Percentiles rank a stretch among this genome's conserved stretches.
These are phyloP conservation scores for Mallotus villosus DNA, from an alignment of 2,797 vertebrate species.

Conservation along the genomic window DNA sequence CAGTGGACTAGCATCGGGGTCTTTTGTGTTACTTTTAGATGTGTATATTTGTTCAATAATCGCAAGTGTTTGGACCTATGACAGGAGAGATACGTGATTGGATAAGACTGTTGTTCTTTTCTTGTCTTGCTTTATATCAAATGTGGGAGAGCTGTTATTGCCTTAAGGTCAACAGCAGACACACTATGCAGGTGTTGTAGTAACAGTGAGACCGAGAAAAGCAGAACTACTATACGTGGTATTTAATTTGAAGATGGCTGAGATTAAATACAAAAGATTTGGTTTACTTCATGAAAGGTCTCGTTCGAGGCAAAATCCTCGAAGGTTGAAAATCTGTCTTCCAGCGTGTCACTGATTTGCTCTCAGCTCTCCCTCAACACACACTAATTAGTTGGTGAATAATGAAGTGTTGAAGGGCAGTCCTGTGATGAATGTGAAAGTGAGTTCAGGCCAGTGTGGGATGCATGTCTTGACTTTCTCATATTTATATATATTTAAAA, in stretches of 20 bases:
- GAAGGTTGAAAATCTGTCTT: too few relatives aligned
- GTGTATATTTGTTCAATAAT: slow-evolving; percentile 19
- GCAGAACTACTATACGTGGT: neutral
- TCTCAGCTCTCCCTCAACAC: neutral
- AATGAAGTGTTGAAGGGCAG: too few relatives aligned
- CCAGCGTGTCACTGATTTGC: neutral
- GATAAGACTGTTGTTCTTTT: neutral
- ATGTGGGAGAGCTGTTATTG: slow-evolving; percentile 9
- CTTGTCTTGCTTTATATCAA: slow-evolving; percentile 12
- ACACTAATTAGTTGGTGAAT: slow-evolving; percentile 31
- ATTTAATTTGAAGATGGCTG: neutral
- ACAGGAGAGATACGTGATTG: slow-evolving; percentile 2
- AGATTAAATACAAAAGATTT: neutral
- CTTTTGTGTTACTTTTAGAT: slow-evolving; percentile 16
- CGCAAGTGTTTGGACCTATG: slow-evolving; percentile 43
- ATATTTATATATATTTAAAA: too few relatives aligned
- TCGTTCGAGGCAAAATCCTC: neutral
- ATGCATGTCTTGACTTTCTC: slow-evolving; percentile 27
- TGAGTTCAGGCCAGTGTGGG: slow-evolving; percentile 43
- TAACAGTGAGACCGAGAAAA: neutral
- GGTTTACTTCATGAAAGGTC: slow-evolving; percentile 14
- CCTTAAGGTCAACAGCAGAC: slow-evolving; percentile 31
- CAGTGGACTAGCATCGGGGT: neutral
- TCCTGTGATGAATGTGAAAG: slow-evolving; percentile 23
- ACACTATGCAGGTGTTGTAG: neutral